Base-by-base conservation (phyloP, 1,140 invertebrate genomes). In the Penaeus japonicus region DNA sequence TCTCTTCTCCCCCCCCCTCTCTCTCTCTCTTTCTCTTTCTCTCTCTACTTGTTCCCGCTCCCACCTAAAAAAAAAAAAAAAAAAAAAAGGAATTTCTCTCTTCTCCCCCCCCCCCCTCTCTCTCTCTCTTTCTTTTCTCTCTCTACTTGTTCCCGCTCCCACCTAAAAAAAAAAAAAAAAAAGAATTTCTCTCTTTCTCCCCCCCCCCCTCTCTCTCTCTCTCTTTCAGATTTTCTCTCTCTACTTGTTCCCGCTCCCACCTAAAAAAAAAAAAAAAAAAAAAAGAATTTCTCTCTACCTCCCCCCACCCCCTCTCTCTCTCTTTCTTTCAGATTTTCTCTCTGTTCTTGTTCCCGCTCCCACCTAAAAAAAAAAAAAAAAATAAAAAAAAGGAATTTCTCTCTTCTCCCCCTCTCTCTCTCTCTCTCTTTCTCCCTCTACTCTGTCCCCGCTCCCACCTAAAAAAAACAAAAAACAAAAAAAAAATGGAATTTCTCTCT, bases 381-480 rank as follows among this genome's bases (percentile, higher is more conserved):
- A n/a, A n/a, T n/a, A n/a, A n/a, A n/a, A n/a, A n/a, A n/a, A n/a
- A n/a, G 62, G 7, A 18, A 12, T 27, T 65, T 5, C 7, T 15
- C 10, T 53, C 30, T 12, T 22, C 80, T 4, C 18, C 5, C 53
- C 35, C 47, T 27, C 12, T 54, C 5, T 1, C 15, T 57, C 30
- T 18, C 7, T 53, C 65, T n/a, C 65, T 70, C 3, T 17, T 24
- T 65, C 59, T 65, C 3, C 27, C 59, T 17, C 17, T 17, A 1
- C n/a, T 12, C 22, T 10, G n/a, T 88, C 20, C 35, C 47, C 18
- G 12, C 32, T 18, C 24, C 27, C 90, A 91, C 4, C 91, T 93
- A 73, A 93, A 93, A 80, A 92, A 91, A 39, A 92, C 92, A 59
- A 92, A 92, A 59, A 18, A 20, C 4, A 24, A 65, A 24, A n/a